phyloP scores from a whole-genome alignment of 2,113 vertebrate genomes.

The Pomatorhinus ruficollis region DNA sequence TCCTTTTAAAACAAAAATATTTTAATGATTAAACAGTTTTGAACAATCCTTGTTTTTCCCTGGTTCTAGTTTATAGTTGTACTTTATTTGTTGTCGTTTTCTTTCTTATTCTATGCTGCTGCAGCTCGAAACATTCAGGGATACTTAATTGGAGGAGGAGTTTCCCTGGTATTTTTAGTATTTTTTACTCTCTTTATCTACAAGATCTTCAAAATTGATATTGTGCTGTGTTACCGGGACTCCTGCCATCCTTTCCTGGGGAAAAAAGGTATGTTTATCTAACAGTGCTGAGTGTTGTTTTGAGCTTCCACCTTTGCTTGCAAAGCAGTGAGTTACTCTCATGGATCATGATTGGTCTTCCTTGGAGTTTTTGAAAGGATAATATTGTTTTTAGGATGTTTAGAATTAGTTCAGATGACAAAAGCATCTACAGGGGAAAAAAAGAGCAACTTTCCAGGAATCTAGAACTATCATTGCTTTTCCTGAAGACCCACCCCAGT shows the following conservation, averaged over 20 bases:
- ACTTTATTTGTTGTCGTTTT: background rate
- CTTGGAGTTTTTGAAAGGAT: background rate
- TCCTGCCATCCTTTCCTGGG: conserved; percentile 75
- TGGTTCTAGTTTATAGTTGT: background rate
- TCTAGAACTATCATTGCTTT: background rate
- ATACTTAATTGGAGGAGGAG: conserved; percentile 72
- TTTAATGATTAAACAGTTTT: background rate
- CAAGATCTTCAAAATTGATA: conserved; percentile 86
- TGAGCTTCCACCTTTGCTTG: background rate
- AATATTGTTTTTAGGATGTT: background rate
- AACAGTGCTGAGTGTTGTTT: background rate
- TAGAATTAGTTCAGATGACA: background rate
- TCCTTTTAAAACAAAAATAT: background rate
- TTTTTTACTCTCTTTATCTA: conserved; percentile 69
- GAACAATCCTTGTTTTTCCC: background rate
- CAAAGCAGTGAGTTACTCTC: background rate
- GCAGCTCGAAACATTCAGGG: conserved; percentile 75
- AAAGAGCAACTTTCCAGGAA: background rate
- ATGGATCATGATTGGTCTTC: background rate
- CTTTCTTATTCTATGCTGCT: background rate
- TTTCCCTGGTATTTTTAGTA: conserved; percentile 67
- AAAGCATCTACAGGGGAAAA: background rate
- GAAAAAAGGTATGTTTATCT: conserved; percentile 76
- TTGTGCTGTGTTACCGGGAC: conserved; percentile 86
- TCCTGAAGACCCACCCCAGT: background rate